phyloP scores from a whole-genome alignment of 2,888 invertebrate species.

The Plebejus melissa region DNA sequence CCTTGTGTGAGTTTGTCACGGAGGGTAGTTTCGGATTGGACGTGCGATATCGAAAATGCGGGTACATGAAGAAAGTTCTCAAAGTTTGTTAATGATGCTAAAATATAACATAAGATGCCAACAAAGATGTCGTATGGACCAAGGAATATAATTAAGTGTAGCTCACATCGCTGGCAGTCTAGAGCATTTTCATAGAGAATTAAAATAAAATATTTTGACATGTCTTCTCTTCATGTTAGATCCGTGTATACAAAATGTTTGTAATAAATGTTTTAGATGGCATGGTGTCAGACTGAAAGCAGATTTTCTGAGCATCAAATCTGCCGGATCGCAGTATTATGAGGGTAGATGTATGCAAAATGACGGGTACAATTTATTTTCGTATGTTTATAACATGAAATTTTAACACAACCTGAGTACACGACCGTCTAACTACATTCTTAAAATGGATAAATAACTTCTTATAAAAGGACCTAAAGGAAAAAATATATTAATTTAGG shows the following conservation, averaged over 20 bases:
- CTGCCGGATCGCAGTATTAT: conserved; percentile 61
- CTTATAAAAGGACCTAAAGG: background rate
- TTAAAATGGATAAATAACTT: background rate
- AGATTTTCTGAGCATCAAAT: conserved; percentile 42
- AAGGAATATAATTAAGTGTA: conserved; percentile 70
- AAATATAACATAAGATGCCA: conserved; percentile 69
- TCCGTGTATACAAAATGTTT: conserved; percentile 69
- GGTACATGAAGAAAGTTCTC: conserved; percentile 41
- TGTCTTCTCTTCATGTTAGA: conserved; percentile 65
- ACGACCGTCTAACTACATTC: background rate
- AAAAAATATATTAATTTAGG: background rate
- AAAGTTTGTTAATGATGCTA: conserved; percentile 44
- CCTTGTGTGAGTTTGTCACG: conserved; percentile 32
- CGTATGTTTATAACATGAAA: conserved; percentile 26
- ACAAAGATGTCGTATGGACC: conserved; percentile 73
- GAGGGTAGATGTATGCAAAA: conserved; percentile 48
- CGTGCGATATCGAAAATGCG: conserved; percentile 39
- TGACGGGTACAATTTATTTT: conserved; percentile 25
- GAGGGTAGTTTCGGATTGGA: conserved; percentile 24
- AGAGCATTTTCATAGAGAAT: conserved; percentile 54
- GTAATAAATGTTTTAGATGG: conserved; percentile 67
- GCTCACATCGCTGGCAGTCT: conserved; percentile 68
- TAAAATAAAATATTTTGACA: conserved; percentile 57
- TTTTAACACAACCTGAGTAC: background rate
- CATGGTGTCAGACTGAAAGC: conserved; percentile 66